These are phyloP conservation scores for Troides aeacus DNA, from an alignment of 2,888 invertebrate species.

Conservation along the genomic window DNA sequence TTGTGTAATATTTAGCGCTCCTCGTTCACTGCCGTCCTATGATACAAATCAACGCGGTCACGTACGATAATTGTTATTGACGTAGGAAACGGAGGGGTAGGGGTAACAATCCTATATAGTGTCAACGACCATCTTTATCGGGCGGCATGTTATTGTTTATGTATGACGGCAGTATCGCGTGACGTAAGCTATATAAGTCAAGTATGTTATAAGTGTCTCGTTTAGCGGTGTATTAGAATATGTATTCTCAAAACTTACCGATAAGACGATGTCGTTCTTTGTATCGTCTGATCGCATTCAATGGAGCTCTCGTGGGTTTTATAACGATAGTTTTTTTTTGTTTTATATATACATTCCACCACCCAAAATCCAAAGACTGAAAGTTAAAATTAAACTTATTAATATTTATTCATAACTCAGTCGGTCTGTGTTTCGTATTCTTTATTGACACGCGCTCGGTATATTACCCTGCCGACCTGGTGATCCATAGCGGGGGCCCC, in stretches of 20 bases:
- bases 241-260: conserved; percentile 5
- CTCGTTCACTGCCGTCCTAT: background rate
- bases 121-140: background rate
- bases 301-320: conserved; percentile 34
- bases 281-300: conserved; percentile 6
- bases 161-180: conserved; percentile 1
- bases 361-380: conserved; percentile 56
- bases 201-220: background rate
- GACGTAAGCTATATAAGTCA: background rate
- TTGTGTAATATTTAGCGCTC: background rate
- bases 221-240: background rate
- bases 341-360: conserved; percentile 44
- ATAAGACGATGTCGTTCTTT: conserved; percentile 10
- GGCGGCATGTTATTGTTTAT: background rate
- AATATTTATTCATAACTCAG: conserved; percentile 27
- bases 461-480: background rate
- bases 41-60: background rate
- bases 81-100: background rate
- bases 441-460: background rate
- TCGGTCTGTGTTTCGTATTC: conserved; percentile 31
- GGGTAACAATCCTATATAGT: background rate
- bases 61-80: background rate
- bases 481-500: background rate
- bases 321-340: conserved; percentile 17
- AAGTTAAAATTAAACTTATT: conserved; percentile 20